These are phyloP conservation scores for Pangasius mekongensis DNA, from an alignment of 2,797 vertebrate genomes.

Conservation along the genomic window DNA sequence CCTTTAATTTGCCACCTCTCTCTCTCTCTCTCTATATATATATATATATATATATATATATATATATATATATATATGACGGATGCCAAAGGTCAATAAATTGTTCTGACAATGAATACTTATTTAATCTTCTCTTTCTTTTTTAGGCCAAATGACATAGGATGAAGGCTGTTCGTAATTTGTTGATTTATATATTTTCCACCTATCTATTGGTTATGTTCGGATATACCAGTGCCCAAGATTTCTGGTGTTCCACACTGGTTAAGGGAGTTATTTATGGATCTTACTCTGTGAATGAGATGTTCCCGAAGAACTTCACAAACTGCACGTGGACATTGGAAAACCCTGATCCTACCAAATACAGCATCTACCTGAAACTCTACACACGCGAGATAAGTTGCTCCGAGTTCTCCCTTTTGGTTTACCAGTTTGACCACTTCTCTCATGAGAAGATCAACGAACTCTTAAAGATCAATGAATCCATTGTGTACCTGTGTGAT, in stretches of 20 bases:
- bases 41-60: neutral
- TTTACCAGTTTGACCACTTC: conserved; percentile 99
- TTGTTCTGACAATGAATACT: conserved; percentile 10
- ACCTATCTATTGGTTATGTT: conserved; percentile 99
- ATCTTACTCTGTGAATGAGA: conserved; percentile 99
- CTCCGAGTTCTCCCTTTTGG: conserved; percentile 95
- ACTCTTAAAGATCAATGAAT: conserved; percentile 94
- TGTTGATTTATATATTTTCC: conserved; percentile 99
- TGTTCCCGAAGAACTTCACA: conserved; percentile 99
- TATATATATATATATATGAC: neutral
- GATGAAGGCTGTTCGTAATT: conserved; percentile 99
- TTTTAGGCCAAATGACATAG: conserved; percentile 99
- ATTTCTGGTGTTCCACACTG: conserved; percentile 99
- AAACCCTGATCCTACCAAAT: conserved; percentile 99
- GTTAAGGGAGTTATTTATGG: conserved; percentile 99
- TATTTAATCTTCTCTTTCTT: conserved; percentile 81
- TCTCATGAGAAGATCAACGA: conserved; percentile 99
- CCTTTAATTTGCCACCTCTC: neutral
- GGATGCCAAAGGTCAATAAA: neutral
- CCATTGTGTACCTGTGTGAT: conserved; percentile 96
- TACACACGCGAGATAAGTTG: conserved; percentile 98
- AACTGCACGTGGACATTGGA: conserved; percentile 99
- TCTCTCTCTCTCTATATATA: neutral
- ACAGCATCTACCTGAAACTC: conserved; percentile 99
- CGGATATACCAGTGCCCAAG: conserved; percentile 99